phyloP scores from a whole-genome alignment of 2,888 invertebrate genomes.

The Nymphalis urticae region DNA sequence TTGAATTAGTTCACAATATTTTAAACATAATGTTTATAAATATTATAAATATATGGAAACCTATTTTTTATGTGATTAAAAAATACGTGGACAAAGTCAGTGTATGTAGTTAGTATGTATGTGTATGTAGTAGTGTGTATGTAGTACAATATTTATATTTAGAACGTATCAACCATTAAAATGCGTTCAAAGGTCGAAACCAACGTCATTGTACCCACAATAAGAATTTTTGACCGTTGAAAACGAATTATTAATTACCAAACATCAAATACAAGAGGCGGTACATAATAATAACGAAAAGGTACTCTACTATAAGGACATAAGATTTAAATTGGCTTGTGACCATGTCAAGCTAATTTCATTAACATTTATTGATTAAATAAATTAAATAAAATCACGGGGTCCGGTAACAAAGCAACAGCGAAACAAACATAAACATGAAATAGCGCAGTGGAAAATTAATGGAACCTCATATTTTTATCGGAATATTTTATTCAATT shows the following conservation, averaged over 20 bases:
- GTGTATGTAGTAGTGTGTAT: too few relatives aligned
- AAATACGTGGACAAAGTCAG: too few relatives aligned
- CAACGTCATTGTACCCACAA: slow-evolving; percentile 22
- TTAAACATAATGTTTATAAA: too few relatives aligned
- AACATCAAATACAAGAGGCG: slow-evolving; percentile 18
- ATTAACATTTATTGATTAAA: too few relatives aligned
- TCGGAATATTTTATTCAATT: background rate
- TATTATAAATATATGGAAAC: too few relatives aligned
- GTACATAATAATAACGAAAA: slow-evolving; percentile 7
- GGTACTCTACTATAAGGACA: background rate
- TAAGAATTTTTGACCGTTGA: slow-evolving; percentile 24
- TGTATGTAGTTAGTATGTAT: too few relatives aligned
- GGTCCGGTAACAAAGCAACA: slow-evolving; percentile 30
- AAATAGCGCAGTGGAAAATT: slow-evolving; percentile 24
- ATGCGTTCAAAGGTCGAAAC: slow-evolving; percentile 22
- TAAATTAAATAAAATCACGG: slow-evolving; percentile 33
- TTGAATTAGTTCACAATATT: too few relatives aligned
- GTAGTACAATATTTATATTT: too few relatives aligned
- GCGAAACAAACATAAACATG: slow-evolving; percentile 22
- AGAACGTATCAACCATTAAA: slow-evolving; percentile 11
- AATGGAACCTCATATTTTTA: background rate
- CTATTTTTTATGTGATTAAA: too few relatives aligned
- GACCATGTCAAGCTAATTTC: slow-evolving; percentile 13
- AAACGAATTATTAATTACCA: slow-evolving; percentile 35
- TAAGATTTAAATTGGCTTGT: slow-evolving; percentile 6